These are phyloP conservation scores for Amyelois transitella DNA, from an alignment of 1,140 invertebrate species.

Conservation along the genomic window DNA sequence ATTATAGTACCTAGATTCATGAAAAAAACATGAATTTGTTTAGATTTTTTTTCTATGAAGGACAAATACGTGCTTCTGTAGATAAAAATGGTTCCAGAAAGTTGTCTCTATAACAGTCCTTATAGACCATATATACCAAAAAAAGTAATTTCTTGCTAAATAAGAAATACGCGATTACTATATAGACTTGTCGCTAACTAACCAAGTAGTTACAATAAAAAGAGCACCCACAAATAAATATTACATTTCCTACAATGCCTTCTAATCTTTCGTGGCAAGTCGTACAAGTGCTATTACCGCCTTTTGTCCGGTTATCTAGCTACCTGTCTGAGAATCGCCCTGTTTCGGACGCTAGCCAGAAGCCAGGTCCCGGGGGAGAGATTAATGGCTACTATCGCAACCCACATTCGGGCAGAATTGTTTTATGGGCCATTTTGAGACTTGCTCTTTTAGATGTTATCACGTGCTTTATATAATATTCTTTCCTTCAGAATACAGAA, in stretches of 20 bases:
- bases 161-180: too few species aligned
- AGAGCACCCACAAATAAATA: not conserved
- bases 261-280: constrained; percentile 1
- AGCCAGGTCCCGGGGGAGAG: not conserved
- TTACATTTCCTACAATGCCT: not conserved
- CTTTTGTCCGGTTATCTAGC: not conserved
- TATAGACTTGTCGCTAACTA: not conserved
- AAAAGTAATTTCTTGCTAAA: too few species aligned
- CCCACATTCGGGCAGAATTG: not conserved
- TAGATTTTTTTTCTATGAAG: too few species aligned
- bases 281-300: not conserved
- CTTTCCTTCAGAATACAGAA: too few species aligned
- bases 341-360: not conserved
- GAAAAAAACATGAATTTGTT: too few species aligned
- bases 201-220: not conserved
- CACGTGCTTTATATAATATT: too few species aligned
- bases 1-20: too few species aligned
- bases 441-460: not conserved
- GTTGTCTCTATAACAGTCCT: too few species aligned
- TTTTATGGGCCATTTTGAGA: not conserved
- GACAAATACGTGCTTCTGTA: too few species aligned
- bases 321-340: not conserved
- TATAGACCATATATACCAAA: too few species aligned
- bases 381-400: not conserved
- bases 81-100: too few species aligned